A percentile compares a stretch with the other conserved stretches of the same genome.
Evolutionary conservation across 2,888 invertebrate genomes (phyloP).

Genomic region (Aphelenchoides bicaudatus): DNA sequence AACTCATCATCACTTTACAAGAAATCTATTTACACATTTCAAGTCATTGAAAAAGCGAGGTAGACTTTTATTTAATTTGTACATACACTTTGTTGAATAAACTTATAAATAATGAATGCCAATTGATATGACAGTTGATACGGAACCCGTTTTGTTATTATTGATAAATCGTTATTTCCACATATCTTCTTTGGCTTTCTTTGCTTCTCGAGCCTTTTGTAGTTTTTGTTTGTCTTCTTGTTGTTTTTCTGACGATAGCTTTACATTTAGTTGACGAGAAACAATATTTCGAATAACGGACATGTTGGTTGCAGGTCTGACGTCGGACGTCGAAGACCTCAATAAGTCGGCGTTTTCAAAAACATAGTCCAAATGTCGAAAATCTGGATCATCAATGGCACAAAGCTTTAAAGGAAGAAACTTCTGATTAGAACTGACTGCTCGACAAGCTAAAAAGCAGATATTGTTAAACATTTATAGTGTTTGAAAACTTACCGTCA

Average conservation of each 20-base stretch:
- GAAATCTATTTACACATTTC: too few relatives aligned
- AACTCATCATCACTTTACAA: too few relatives aligned
- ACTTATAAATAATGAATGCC: too few relatives aligned
- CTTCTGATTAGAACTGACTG: background rate
- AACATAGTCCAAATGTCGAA: background rate
- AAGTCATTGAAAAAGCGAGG: constrained; percentile 7
- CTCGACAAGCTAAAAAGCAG: constrained; percentile 12
- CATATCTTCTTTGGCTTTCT: constrained; percentile 6
- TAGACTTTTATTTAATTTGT: too few relatives aligned
- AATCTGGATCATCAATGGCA: background rate
- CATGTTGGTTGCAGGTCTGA: constrained; percentile 18
- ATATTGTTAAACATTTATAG: too few relatives aligned
- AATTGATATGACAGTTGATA: too few relatives aligned
- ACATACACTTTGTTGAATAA: too few relatives aligned
- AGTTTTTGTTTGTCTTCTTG: constrained; percentile 8
- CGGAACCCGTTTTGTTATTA: too few relatives aligned
- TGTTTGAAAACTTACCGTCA: too few relatives aligned
- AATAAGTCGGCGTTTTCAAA: background rate
- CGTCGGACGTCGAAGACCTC: background rate
- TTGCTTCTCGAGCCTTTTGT: background rate
- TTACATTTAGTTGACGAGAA: constrained; percentile 11
- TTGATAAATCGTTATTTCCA: constrained; percentile 8
- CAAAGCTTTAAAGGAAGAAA: constrained; percentile 3
- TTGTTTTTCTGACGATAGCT: constrained; percentile 7
- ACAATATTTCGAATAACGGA: constrained; percentile 1